These are phyloP conservation scores for Drosophila nasuta DNA, from an alignment of 1,140 invertebrate genomes.

Conservation along the genomic window DNA sequence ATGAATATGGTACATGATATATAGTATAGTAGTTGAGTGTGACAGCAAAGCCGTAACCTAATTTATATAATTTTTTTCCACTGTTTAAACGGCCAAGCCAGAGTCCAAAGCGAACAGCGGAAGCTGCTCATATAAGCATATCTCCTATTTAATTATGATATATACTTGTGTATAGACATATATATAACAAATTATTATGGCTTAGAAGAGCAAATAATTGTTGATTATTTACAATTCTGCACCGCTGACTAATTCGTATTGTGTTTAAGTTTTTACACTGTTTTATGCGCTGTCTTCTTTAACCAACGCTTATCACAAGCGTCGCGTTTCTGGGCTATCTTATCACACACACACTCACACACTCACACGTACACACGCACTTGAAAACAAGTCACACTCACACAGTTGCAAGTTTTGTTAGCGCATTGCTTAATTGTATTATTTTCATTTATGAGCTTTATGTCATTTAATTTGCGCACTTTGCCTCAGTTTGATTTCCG, in stretches of 20 bases:
- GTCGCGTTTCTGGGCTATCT: slow-evolving; percentile 44
- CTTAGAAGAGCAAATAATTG: slow-evolving; percentile 5
- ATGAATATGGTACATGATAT: slow-evolving; percentile 7
- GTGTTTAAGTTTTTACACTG: slow-evolving; percentile 6
- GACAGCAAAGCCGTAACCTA: slow-evolving; percentile 40
- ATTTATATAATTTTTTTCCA: slow-evolving; percentile 67
- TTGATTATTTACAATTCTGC: slow-evolving; percentile 8
- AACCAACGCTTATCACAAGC: slow-evolving; percentile 30
- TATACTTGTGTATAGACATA: not conserved
- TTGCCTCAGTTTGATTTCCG: not conserved
- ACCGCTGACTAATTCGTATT: slow-evolving; percentile 14
- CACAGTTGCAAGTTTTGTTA: not conserved
- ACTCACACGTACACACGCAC: slow-evolving; percentile 13
- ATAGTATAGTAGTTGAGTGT: not conserved
- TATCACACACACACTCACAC: slow-evolving; percentile 31
- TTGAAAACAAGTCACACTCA: not conserved
- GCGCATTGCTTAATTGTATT: slow-evolving; percentile 18
- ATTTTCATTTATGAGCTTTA: slow-evolving; percentile 17
- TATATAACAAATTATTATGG: not conserved
- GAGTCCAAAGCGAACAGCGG: slow-evolving; percentile 35
- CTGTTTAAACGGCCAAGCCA: slow-evolving; percentile 35
- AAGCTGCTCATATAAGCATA: slow-evolving; percentile 79
- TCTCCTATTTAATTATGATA: slow-evolving; percentile 49
- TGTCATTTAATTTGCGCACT: slow-evolving; percentile 30
- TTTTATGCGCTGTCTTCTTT: slow-evolving; percentile 28